Evolutionary conservation across 2,888 invertebrate genomes (phyloP).

Genomic region (Podotricha telesiphe): DNA sequence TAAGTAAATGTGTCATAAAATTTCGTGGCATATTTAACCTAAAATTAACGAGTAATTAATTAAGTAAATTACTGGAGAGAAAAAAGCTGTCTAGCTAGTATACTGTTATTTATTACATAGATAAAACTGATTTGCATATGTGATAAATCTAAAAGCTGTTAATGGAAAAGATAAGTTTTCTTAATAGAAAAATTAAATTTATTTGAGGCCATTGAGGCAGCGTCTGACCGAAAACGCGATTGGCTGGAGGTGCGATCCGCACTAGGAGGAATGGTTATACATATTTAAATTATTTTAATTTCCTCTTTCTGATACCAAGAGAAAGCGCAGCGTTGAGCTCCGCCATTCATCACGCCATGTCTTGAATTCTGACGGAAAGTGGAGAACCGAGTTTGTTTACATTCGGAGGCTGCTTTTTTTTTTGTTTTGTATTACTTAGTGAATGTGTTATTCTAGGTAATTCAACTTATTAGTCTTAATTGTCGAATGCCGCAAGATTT

Average conservation of each 20-base stretch:
- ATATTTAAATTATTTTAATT: too few relatives aligned
- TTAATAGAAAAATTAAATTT: not conserved
- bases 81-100: too few relatives aligned
- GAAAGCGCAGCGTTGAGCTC: too few relatives aligned
- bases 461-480: conserved; percentile 18
- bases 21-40: not conserved
- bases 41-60: not conserved
- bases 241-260: too few relatives aligned
- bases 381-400: too few relatives aligned
- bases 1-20: not conserved
- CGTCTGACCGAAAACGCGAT: too few relatives aligned
- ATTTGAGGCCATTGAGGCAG: too few relatives aligned
- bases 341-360: too few relatives aligned
- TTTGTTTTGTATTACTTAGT: not conserved
- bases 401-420: too few relatives aligned
- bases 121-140: not conserved
- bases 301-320: too few relatives aligned
- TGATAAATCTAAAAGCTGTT: not conserved
- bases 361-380: too few relatives aligned
- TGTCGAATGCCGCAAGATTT: conserved; percentile 14
- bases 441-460: not conserved
- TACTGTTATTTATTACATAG: not conserved
- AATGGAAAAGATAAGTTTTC: not conserved
- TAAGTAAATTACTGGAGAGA: not conserved
- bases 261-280: too few relatives aligned